phyloP scores from a whole-genome alignment of 2,888 invertebrate genomes.

The Meloe dianella region DNA sequence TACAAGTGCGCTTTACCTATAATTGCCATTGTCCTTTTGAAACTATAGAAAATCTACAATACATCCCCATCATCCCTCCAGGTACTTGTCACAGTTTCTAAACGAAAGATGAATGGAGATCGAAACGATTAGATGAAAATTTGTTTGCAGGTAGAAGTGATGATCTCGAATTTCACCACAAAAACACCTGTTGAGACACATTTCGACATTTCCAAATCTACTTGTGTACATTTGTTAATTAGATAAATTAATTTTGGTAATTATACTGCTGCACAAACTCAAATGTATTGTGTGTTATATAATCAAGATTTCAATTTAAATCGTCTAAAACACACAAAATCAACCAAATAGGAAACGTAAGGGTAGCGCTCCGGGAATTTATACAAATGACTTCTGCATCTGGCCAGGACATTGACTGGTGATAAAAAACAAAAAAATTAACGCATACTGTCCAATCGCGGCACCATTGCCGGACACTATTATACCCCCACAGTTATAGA shows the following conservation, averaged over 20 bases:
- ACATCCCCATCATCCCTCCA: constrained; percentile 5
- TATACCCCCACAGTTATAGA: constrained; percentile 45
- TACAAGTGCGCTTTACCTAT: constrained; percentile 28
- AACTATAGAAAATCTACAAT: constrained; percentile 8
- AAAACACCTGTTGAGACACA: constrained; percentile 17
- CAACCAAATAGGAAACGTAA: constrained; percentile 48
- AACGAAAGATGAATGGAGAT: constrained; percentile 8
- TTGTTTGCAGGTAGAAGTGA: background rate
- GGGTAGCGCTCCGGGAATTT: constrained; percentile 51
- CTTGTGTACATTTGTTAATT: background rate
- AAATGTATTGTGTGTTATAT: background rate
- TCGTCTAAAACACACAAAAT: background rate
- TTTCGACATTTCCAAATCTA: background rate
- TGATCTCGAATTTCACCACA: background rate
- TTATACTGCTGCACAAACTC: background rate
- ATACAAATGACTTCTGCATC: constrained; percentile 47
- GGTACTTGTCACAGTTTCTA: constrained; percentile 12
- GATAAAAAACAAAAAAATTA: constrained; percentile 39
- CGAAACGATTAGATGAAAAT: constrained; percentile 11
- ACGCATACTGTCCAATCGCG: constrained; percentile 1
- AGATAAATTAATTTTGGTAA: background rate
- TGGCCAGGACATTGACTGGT: constrained; percentile 55
- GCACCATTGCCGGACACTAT: constrained; percentile 47
- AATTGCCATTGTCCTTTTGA: constrained; percentile 32
- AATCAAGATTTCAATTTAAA: background rate